Base-by-base conservation (phyloP, 2,113 vertebrate species). In the Stictonetta naevosa region DNA sequence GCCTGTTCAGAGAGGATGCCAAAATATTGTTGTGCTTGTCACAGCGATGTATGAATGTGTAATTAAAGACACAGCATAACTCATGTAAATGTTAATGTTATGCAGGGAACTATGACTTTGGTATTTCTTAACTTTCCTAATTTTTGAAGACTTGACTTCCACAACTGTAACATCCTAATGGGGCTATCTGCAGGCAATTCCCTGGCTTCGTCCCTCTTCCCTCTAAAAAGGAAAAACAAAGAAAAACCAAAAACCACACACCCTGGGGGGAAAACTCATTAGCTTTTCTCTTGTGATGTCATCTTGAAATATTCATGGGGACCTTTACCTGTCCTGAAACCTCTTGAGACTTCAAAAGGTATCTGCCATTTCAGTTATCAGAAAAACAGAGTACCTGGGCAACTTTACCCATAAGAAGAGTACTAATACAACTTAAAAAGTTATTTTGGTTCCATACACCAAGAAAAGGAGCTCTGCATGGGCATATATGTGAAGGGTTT, bases 21-120 rank as follows among this genome's bases (percentile, higher is more conserved):
- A 84, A 93, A 92, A 82, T 68, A 92, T 4, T 89, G 69, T 58
- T 92, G 55, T 92, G 55, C 68, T 94, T 78, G 67, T 60, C 12
- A 3, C 64, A 88, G 80, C 76, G 76, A 28, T 75, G 42, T 78
- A 42, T 77, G 40, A 62, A 44, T 74, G n/a, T 46, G 68, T 68
- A 84, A 93, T 88, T 91, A 84, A 91, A 95, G 80, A 91, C 63
- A 80, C 81, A 84, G 71, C 52, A 68, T 64, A 94, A 71, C 36
- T 80, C 68, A 50, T 20, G 68, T 75, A 93, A 94, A 83, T 46
- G 55, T 67, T 55, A 94, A 79, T 28, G 36, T 77, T 92, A 78
- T 64, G 69, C 66, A 79, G 91, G 69, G 66, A 95, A 87, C 69
- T 56, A 48, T 19, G 26, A 87, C 55, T 84, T 89, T 42, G 91